phyloP scores from a whole-genome alignment of 2,888 invertebrate species.

The Andrena hattorfiana region DNA sequence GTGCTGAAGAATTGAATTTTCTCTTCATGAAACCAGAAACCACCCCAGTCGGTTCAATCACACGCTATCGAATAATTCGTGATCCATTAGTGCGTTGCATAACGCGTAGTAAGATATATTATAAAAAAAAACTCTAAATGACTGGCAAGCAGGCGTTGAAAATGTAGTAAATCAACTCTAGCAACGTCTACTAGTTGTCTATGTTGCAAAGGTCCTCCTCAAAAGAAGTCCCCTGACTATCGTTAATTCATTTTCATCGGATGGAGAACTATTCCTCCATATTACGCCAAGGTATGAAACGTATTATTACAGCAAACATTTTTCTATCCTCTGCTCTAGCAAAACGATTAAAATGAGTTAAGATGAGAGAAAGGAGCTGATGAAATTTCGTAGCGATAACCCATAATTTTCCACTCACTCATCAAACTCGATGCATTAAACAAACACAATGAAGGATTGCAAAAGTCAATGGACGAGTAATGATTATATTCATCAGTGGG shows the following conservation, averaged over 20 bases:
- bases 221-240: slow-evolving; percentile 51
- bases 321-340: no score
- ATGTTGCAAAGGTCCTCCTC: not conserved
- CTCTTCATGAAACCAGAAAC: not conserved
- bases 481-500: not conserved
- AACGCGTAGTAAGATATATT: not conserved
- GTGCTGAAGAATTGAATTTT: not conserved
- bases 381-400: slow-evolving; percentile 18
- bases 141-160: not conserved
- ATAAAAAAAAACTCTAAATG: not conserved
- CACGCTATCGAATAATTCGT: not conserved
- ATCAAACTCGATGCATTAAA: not conserved
- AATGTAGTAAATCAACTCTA: slow-evolving; percentile 10
- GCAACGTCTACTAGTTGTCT: not conserved
- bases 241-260: slow-evolving; percentile 23
- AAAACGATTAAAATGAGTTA: not conserved
- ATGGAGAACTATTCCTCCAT: no score
- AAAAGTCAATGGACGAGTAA: not conserved
- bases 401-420: slow-evolving; percentile 8
- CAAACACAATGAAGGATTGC: not conserved
- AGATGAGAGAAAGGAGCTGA: slow-evolving; percentile 18
- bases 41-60: not conserved
- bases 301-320: no score
- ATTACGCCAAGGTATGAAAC: no score
- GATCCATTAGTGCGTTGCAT: not conserved